Evolutionary conservation across 2,888 invertebrate genomes (phyloP).

Genomic region (Ditula angustiorana): DNA sequence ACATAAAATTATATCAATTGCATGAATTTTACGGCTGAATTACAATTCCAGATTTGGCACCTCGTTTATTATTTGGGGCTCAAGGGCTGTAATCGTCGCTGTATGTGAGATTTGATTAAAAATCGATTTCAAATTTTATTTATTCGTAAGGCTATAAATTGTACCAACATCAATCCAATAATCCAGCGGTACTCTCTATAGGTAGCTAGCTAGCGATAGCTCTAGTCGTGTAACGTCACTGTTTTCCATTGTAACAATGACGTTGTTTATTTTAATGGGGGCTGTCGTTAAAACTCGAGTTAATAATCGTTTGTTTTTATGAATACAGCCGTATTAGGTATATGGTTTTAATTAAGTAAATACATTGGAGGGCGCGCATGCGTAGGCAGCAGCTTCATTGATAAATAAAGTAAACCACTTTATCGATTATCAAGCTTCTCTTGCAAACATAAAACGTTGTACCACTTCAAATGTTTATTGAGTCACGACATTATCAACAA

Average conservation of each 20-base stretch:
- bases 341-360: constrained; percentile 56
- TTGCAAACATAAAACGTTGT: constrained; percentile 38
- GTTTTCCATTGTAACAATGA: constrained; percentile 5
- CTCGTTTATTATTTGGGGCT: constrained; percentile 53
- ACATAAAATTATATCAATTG: constrained; percentile 82
- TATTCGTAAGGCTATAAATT: constrained; percentile 4
- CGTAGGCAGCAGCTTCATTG: constrained; percentile 53
- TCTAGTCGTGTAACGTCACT: constrained; percentile 5
- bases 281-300: constrained; percentile 12
- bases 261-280: constrained; percentile 22
- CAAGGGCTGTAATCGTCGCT: constrained; percentile 26
- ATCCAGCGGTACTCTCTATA: not conserved
- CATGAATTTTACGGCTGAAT: constrained; percentile 77
- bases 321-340: constrained; percentile 46
- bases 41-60: constrained; percentile 76
- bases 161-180: not conserved
- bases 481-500: constrained; percentile 19
- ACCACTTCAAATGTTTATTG: constrained; percentile 18
- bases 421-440: constrained; percentile 63
- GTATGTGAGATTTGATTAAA: constrained; percentile 25
- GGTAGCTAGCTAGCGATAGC: no score
- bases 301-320: constrained; percentile 48
- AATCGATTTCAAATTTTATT: constrained; percentile 23
- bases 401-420: constrained; percentile 65
- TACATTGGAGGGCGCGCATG: constrained; percentile 48